A percentile compares a stretch with the other conserved stretches of the same genome.
Conservation (phyloP, 2,797 vertebrate genomes). For the Phrynocephalus forsythii region DNA sequence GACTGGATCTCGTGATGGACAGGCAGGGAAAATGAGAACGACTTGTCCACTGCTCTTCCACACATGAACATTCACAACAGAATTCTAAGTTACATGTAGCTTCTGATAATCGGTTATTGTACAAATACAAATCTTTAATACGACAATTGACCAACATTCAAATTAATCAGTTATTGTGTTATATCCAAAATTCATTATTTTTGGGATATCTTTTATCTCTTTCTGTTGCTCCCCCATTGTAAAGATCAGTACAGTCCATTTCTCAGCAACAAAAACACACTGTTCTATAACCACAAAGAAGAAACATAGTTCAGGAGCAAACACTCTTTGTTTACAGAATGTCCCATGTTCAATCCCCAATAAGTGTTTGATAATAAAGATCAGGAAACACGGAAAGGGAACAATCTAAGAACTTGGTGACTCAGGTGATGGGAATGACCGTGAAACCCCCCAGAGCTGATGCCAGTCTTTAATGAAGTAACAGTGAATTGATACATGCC, state of each 20-base stretch:
- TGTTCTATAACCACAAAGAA: not conserved
- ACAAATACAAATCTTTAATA: too few relatives aligned
- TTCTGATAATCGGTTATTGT: not conserved
- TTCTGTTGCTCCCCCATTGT: too few relatives aligned
- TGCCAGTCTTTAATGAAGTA: not conserved
- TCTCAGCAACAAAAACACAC: not conserved
- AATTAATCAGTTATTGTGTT: not conserved
- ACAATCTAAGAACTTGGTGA: too few relatives aligned
- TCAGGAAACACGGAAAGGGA: not conserved
- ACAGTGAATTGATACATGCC: not conserved
- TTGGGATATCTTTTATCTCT: not conserved
- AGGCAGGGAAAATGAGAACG: too few relatives aligned
- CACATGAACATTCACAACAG: too few relatives aligned
- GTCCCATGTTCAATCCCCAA: not conserved
- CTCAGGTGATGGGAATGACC: not conserved
- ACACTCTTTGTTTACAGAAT: not conserved
- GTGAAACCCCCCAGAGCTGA: not conserved
- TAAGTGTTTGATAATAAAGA: not conserved
- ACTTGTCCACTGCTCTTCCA: too few relatives aligned
- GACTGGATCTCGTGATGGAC: too few relatives aligned
- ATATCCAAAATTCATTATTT: not conserved
- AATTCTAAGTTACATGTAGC: too few relatives aligned
- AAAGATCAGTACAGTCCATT: not conserved
- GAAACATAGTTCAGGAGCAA: too few relatives aligned
- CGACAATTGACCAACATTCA: too few relatives aligned